These are phyloP conservation scores for Carapus acus DNA, from an alignment of 2,797 vertebrate genomes.

Conservation along the genomic window DNA sequence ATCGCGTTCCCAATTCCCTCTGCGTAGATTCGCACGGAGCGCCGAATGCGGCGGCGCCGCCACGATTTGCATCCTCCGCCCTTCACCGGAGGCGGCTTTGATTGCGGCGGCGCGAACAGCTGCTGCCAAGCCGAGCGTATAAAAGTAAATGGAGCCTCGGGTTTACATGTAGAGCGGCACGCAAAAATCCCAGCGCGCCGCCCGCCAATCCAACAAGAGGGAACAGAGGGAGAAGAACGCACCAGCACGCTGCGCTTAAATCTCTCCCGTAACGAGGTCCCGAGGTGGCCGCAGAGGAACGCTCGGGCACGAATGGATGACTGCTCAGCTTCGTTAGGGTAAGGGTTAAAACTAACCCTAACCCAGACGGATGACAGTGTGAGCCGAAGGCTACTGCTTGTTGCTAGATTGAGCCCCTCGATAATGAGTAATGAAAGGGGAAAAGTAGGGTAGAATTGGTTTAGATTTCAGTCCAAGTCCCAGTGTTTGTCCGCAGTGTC, in stretches of 20 bases:
- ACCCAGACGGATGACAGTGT: background rate
- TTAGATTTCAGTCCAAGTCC: too few species aligned
- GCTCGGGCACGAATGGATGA: constrained; percentile 18
- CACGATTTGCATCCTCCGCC: constrained; percentile 21
- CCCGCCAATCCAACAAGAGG: constrained; percentile 27
- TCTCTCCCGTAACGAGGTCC: constrained; percentile 24
- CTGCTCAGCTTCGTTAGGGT: constrained; percentile 24
- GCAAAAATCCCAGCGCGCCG: constrained; percentile 18
- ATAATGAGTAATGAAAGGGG: too few species aligned
- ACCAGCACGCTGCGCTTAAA: constrained; percentile 19
- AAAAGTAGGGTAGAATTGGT: too few species aligned
- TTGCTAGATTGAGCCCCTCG: too few species aligned
- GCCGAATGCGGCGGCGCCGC: background rate
- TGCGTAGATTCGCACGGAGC: background rate
- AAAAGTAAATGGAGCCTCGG: constrained; percentile 35
- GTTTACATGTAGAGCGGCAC: constrained; percentile 23
- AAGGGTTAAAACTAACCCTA: constrained; percentile 10
- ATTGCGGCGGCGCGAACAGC: constrained; percentile 44
- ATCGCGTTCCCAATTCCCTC: constrained; percentile 11
- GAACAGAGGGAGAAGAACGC: constrained; percentile 26
- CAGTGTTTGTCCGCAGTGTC: too few species aligned
- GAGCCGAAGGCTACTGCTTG: too few species aligned
- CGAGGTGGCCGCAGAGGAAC: constrained; percentile 3
- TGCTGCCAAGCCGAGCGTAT: constrained; percentile 33
- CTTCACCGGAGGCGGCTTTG: constrained; percentile 38